Conservation (phyloP, 2,797 vertebrate species). For the Epinephelus awoara region DNA sequence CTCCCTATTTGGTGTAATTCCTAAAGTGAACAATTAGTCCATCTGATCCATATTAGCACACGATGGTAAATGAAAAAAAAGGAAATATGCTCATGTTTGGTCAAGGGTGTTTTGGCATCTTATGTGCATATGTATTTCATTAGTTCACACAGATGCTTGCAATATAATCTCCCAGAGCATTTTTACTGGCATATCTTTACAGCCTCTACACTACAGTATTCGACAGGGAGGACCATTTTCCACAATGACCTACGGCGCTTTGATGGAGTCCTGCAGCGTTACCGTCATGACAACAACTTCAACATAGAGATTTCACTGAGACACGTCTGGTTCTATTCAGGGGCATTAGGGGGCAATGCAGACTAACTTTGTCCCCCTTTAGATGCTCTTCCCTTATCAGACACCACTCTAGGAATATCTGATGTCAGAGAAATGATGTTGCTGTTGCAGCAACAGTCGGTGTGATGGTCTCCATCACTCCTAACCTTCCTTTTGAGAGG, state of each 20-base stretch:
- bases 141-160: constrained; percentile 83
- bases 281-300: constrained; percentile 57
- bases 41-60: constrained; percentile 71
- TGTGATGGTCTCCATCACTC: too few species aligned
- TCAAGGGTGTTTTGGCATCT: constrained; percentile 71
- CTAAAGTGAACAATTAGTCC: constrained; percentile 49
- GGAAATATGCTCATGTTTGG: constrained; percentile 69
- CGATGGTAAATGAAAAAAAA: constrained; percentile 56
- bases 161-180: constrained; percentile 79
- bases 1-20: constrained; percentile 31
- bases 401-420: constrained; percentile 22
- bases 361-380: constrained; percentile 44
- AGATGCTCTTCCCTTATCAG: constrained; percentile 4
- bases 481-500: too few species aligned
- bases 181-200: constrained; percentile 83
- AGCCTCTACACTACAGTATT: constrained; percentile 74
- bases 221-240: constrained; percentile 49
- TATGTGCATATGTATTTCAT: constrained; percentile 79
- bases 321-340: constrained; percentile 52
- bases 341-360: constrained; percentile 63
- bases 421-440: constrained; percentile 18
- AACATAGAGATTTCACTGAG: constrained; percentile 46
- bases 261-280: constrained; percentile 67
- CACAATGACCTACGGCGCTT: constrained; percentile 65
- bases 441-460: not conserved